These are phyloP conservation scores for Plusia festucae DNA, from an alignment of 2,888 invertebrate genomes.

Conservation along the genomic window DNA sequence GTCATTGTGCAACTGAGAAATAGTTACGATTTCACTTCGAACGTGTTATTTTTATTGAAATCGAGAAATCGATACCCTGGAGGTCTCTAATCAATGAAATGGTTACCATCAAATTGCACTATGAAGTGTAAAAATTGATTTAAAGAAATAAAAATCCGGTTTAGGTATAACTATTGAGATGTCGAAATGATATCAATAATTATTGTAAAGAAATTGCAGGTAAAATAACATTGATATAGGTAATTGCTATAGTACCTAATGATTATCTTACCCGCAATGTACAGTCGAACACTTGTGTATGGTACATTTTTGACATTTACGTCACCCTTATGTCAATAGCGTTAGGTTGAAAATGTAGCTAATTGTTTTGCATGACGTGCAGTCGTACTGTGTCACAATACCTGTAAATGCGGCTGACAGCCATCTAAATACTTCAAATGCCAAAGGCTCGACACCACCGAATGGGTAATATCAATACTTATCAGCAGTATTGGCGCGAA, in stretches of 20 bases:
- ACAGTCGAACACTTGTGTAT: not conserved
- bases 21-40: not conserved
- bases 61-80: not conserved
- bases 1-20: not conserved
- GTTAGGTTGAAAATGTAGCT: not conserved
- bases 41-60: not conserved
- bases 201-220: constrained; percentile 9
- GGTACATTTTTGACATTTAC: not conserved
- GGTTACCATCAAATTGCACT: not conserved
- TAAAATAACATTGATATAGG: constrained; percentile 10
- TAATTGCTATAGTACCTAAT: constrained; percentile 14
- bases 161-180: not conserved
- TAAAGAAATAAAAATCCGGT: not conserved
- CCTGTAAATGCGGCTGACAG: constrained; percentile 37
- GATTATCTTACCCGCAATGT: constrained; percentile 5
- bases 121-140: no score
- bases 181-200: not conserved
- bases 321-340: not conserved
- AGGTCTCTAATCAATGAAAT: not conserved
- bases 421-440: constrained; percentile 53
- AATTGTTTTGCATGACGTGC: not conserved
- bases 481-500: constrained; percentile 43
- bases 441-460: constrained; percentile 36
- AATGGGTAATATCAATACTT: constrained; percentile 50
- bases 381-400: constrained; percentile 49